phyloP scores from a whole-genome alignment of 2,113 vertebrate species.

The Poecile atricapillus region DNA sequence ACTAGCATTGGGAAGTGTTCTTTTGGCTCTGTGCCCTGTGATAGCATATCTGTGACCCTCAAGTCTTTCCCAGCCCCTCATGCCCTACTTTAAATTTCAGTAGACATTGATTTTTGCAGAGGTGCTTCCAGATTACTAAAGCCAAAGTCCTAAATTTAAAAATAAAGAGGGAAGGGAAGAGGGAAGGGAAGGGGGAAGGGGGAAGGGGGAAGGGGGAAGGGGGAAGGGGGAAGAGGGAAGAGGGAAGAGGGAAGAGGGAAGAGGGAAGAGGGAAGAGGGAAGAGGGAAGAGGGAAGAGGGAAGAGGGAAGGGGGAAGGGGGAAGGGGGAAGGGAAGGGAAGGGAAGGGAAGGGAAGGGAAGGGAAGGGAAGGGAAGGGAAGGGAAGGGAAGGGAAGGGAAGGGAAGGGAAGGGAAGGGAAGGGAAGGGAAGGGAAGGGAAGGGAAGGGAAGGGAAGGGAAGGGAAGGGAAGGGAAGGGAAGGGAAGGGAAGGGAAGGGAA shows the following conservation, averaged over 20 bases:
- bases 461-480: too few relatives aligned
- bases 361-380: not conserved
- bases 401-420: not conserved
- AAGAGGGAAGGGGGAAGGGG: too few relatives aligned
- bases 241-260: too few relatives aligned
- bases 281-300: too few relatives aligned
- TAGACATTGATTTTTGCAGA: not conserved
- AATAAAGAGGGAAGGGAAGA: too few relatives aligned
- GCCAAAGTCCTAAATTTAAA: not conserved
- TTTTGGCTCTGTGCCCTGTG: not conserved
- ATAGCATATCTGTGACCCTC: not conserved
- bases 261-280: not conserved
- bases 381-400: not conserved
- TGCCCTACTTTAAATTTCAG: not conserved
- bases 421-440: too few relatives aligned
- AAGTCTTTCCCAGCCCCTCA: not conserved
- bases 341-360: too few relatives aligned
- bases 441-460: too few relatives aligned
- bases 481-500: too few relatives aligned
- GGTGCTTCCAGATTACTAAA: not conserved
- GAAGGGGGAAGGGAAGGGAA: accelerated
- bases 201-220: too few relatives aligned
- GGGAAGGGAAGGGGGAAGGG: too few relatives aligned
- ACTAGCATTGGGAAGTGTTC: accelerated
- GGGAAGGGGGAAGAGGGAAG: not conserved